Evolutionary conservation across 2,113 vertebrate genomes (phyloP).

Genomic region (Brevimyrus niger): DNA sequence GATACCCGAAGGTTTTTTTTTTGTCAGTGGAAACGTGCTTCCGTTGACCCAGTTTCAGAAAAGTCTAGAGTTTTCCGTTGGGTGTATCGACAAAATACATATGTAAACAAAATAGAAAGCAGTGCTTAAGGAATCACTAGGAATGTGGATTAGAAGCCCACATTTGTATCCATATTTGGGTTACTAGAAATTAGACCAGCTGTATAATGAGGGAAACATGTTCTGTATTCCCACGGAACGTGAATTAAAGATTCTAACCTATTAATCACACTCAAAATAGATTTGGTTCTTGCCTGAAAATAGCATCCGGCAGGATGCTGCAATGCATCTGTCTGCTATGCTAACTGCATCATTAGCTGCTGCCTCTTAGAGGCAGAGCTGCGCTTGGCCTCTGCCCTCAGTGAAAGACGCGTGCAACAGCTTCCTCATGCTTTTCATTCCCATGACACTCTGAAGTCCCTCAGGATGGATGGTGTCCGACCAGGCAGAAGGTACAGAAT

Average conservation of each 20-base stretch:
- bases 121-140: background rate
- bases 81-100: background rate
- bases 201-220: background rate
- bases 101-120: background rate
- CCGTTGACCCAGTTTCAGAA: background rate
- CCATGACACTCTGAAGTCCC: background rate
- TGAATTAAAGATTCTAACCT: constrained; percentile 12
- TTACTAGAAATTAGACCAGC: constrained; percentile 14
- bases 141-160: background rate
- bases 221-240: background rate
- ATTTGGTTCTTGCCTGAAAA: constrained; percentile 5
- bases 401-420: background rate
- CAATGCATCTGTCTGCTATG: background rate
- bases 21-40: background rate
- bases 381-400: background rate
- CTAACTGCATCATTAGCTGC: constrained; percentile 1
- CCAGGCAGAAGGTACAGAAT: background rate
- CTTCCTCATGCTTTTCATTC: background rate
- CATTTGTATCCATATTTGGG: background rate
- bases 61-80: background rate
- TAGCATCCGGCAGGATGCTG: background rate
- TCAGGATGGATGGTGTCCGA: background rate
- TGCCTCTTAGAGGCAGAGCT: background rate
- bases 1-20: background rate
- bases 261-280: constrained; percentile 18